Base-by-base conservation (phyloP, 2,888 invertebrate species). In the Artemia sinica region DNA sequence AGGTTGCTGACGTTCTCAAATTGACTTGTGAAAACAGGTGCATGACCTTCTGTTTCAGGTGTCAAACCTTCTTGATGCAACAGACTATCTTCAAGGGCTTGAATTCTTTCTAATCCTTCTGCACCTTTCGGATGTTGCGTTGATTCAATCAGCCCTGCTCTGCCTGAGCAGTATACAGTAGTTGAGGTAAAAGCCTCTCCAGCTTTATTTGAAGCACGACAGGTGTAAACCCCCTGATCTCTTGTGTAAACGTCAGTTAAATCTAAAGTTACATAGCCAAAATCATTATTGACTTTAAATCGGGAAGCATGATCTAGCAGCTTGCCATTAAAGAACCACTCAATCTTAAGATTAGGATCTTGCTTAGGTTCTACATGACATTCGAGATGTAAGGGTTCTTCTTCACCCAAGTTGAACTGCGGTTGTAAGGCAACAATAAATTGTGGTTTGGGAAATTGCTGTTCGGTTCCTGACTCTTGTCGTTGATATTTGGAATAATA, bases 61-160 rank as follows among this genome's bases (percentile, higher is more conserved):
- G 85, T 81, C 66, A 82, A 83, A 49, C 84, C 83, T 70, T 86
- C 86, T 72, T 86, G 86, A 75, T 82, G 84, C 72, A 86, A 85
- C 49, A 91, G 81, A 7, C 90, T 88, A 74, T 91, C 91, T 78
- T 93, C 93, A 52, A 93, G 82, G 76, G 89, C 87, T 79, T 91
- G 90, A 74, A 93, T 92, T 75, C 89, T 89, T 77, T 90, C 91
- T 71, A 93, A 81, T 68, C 93, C 93, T 79, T 90, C 89, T 73
- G 89, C 87, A n/a, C 93, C 93, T 80, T 92, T 92, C 69, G 93
- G 93, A 84, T 93, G 93, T 79, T 92, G 91, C 1, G 92, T 92
- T 72, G 85, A 84, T 76, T 91, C 90, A 75, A 91, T 90, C 28
- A 93, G 83, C 74, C 84, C 87, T 73, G 87, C 87, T 77, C 77